phyloP scores from a whole-genome alignment of 2,888 invertebrate species.

The Diaphora mendica region DNA sequence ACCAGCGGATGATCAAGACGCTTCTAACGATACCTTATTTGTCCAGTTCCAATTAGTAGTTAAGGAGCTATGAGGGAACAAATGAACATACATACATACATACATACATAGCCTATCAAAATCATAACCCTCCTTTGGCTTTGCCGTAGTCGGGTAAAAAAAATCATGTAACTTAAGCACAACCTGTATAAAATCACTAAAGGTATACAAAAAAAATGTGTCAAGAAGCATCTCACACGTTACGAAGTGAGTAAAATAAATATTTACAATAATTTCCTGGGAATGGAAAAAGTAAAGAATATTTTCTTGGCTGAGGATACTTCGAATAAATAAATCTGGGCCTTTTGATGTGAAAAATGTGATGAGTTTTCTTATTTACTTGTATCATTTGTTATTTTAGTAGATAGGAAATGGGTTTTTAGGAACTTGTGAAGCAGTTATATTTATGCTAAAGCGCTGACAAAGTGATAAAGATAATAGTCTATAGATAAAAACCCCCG shows the following conservation, averaged over 20 bases:
- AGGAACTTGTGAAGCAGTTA: not conserved
- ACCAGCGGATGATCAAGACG: no score
- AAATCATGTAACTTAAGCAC: no score
- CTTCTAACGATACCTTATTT: no score
- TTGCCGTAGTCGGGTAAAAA: no score
- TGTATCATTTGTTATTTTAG: slow-evolving; percentile 9
- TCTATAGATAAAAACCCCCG: no score
- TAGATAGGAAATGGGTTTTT: slow-evolving; percentile 10
- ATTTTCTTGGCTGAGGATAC: slow-evolving; percentile 11
- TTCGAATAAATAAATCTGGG: slow-evolving; percentile 14
- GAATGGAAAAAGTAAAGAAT: slow-evolving; percentile 10
- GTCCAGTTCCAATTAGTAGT: no score
- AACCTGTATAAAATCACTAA: not conserved
- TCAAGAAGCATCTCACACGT: not conserved
- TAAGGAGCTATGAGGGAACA: no score
- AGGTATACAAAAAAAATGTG: not conserved
- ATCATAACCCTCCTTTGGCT: no score
- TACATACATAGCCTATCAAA: no score
- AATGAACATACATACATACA: no score
- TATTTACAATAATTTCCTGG: slow-evolving; percentile 11
- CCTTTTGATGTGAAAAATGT: slow-evolving; percentile 17
- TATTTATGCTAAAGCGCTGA: not conserved
- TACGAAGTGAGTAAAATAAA: slow-evolving; percentile 12
- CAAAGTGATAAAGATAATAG: not conserved
- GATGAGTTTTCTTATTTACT: slow-evolving; percentile 16